Percentiles rank a stretch among this genome's conserved stretches.
phyloP scores from a whole-genome alignment of 2,797 vertebrate species.

The Neomorphus geoffroyi region DNA sequence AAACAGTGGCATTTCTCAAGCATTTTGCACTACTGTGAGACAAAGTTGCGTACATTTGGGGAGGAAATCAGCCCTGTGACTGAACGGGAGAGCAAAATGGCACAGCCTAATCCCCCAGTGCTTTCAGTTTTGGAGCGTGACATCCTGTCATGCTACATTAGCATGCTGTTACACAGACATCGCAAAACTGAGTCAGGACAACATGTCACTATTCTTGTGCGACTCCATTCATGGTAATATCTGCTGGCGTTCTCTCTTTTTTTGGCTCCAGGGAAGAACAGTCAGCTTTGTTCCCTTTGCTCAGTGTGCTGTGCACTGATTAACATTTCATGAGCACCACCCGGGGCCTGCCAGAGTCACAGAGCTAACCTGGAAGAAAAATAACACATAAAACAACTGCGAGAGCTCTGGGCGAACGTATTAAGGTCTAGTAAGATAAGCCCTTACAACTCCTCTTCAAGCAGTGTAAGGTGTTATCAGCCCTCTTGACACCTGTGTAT shows the following conservation, averaged over 20 bases:
- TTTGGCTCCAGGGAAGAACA: constrained; percentile 46
- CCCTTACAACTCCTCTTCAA: background rate
- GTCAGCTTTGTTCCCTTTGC: constrained; percentile 40
- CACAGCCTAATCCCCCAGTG: background rate
- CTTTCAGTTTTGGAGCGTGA: background rate
- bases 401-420: background rate
- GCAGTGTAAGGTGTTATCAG: background rate
- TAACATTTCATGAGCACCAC: background rate
- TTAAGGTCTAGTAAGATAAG: background rate
- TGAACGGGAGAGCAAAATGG: background rate
- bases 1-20: background rate
- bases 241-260: constrained; percentile 29
- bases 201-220: background rate
- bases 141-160: background rate
- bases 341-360: background rate
- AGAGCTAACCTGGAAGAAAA: background rate
- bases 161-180: background rate
- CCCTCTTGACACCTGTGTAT: background rate
- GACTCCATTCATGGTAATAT: constrained; percentile 27
- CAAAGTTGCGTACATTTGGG: background rate
- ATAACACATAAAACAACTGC: background rate
- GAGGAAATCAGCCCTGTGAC: background rate
- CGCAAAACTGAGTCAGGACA: constrained; percentile 30
- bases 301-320: fast-evolving
- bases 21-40: background rate